These are phyloP conservation scores for Holotrichia oblita DNA, from an alignment of 1,140 invertebrate genomes.

Conservation along the genomic window DNA sequence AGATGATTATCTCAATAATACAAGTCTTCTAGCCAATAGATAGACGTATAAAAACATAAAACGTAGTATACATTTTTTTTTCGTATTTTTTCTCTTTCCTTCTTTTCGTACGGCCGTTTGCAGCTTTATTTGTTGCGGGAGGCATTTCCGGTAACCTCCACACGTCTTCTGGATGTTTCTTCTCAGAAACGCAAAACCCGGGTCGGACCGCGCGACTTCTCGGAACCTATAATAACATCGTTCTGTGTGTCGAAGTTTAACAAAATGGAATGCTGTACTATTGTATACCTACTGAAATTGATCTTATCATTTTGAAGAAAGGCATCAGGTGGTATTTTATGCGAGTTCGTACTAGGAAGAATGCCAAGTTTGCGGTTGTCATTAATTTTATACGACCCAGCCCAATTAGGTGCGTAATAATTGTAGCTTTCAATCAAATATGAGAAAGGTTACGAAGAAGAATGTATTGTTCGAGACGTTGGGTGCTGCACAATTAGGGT, in stretches of 20 bases:
- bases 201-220: not conserved
- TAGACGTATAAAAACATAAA: no score
- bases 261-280: not conserved
- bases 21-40: not conserved
- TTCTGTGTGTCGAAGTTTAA: conserved; percentile 5
- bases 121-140: not conserved
- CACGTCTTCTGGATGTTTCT: not conserved
- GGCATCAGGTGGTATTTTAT: not conserved
- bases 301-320: not conserved
- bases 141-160: conserved; percentile 10
- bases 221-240: not conserved
- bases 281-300: not conserved
- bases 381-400: not conserved
- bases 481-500: no score
- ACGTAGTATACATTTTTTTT: no score
- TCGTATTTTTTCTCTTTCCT: not conserved
- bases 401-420: not conserved
- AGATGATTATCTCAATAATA: not conserved
- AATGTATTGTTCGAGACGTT: no score
- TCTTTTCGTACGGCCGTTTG: conserved; percentile 2
- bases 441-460: not conserved
- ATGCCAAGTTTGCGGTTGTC: not conserved
- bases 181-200: not conserved
- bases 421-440: not conserved
- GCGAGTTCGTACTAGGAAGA: not conserved